Base-by-base conservation (phyloP, 2,888 invertebrate genomes). In the Girardia tigrina region DNA sequence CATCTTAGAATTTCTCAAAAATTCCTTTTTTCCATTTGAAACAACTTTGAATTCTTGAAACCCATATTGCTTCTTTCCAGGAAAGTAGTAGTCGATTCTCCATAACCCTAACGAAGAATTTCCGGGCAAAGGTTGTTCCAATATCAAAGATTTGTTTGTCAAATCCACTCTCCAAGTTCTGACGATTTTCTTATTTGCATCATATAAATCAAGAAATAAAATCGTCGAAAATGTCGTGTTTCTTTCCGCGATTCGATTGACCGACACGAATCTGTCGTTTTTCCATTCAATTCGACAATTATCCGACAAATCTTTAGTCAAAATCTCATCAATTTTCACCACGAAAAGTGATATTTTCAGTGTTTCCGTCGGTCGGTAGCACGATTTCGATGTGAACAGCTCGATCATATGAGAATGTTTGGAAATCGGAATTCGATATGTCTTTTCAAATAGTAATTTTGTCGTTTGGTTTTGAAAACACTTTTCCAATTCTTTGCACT, bases 321-420 rank as follows among this genome's bases (percentile, higher is more conserved):
- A n/a, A 12, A 56, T 56, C 56, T 56, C 56, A 56, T 56, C n/a
- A 16, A 56, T 56, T 56, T n/a, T 56, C n/a, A 56, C n/a, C n/a
- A 56, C 23, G 23, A 56, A 12, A 12, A 56, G 6, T 20, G 56
- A 56, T 20, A 56, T 56, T 56, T 2, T 12, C 56, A 56, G 56
- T 23, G n/a, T 56, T 56, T 56, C 56, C 4, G 6, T 4, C 23
- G 56, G n/a, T 56, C 2, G n/a, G 23, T 56, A 56, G n/a, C 56
- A 56, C 4, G 20, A n/a, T 16, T 56, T 56, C n/a, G 56, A 56
- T 4, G 56, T 56, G n/a, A n/a, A 4, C 23, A 56, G 23, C 23
- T 56, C 56, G 23, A 56, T 16, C 8, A 56, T 20, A n/a, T 56
- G 56, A 8, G 8, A 20, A 6, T 16, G n/a, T 56, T 56, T 23